These are phyloP conservation scores for Centropus unirufus DNA, from an alignment of 2,113 vertebrate genomes.

Conservation along the genomic window DNA sequence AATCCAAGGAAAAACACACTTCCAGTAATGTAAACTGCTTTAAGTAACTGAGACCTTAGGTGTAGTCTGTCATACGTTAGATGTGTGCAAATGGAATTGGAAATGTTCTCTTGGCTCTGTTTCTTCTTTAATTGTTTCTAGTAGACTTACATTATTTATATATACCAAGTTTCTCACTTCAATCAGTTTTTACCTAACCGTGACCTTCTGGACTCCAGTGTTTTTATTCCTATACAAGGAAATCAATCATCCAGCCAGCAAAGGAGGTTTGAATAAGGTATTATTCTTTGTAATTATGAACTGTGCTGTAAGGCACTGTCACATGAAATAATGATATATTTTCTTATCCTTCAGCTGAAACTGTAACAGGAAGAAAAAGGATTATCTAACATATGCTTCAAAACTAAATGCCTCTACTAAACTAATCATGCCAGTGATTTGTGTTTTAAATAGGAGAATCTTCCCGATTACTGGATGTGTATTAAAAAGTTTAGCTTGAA, in stretches of 20 bases:
- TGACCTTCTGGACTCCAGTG: neutral
- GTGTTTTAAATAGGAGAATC: neutral
- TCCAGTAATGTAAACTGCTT: neutral
- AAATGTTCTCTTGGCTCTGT: neutral
- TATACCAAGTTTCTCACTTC: neutral
- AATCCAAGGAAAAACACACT: neutral
- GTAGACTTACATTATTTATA: neutral
- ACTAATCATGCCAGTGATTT: neutral
- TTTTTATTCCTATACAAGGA: neutral
- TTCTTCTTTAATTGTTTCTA: neutral
- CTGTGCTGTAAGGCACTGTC: neutral
- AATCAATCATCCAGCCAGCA: neutral
- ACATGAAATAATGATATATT: neutral
- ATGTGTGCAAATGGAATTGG: neutral
- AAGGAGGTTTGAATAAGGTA: neutral
- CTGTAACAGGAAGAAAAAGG: neutral
- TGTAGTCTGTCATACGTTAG: neutral
- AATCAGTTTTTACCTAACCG: neutral
- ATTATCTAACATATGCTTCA: neutral
- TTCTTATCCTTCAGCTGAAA: neutral
- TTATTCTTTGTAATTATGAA: neutral
- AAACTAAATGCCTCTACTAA: neutral
- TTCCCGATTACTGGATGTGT: neutral
- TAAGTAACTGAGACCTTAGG: neutral
- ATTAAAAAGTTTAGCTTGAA: neutral